phyloP scores from a whole-genome alignment of 53 echinoderm and acorn worm species.

The Mesocentrotus franciscanus region DNA sequence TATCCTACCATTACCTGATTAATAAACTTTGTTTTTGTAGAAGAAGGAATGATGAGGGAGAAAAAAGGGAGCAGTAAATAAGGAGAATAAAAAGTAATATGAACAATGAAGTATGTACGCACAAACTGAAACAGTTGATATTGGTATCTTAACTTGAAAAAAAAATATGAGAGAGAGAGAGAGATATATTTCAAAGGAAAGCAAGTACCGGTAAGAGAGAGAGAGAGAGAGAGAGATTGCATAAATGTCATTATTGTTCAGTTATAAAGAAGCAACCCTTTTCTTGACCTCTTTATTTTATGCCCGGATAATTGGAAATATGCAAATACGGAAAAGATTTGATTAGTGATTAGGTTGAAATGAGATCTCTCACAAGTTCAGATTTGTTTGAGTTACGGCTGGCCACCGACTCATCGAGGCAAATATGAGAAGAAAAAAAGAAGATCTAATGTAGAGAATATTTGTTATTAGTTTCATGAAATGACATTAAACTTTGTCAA shows the following conservation, averaged over 20 bases:
- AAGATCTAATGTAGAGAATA: too few relatives aligned
- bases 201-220: too few relatives aligned
- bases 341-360: not conserved
- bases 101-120: too few relatives aligned
- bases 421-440: not conserved
- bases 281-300: not conserved
- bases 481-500: too few relatives aligned
- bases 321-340: not conserved
- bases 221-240: too few relatives aligned
- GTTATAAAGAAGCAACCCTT: not conserved
- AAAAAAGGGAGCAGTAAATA: too few relatives aligned
- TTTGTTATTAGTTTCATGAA: too few relatives aligned
- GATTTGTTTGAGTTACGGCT: not conserved
- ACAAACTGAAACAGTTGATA: too few relatives aligned
- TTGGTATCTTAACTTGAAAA: not conserved
- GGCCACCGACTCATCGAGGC: not conserved
- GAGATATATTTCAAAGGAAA: not conserved
- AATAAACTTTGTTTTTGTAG: too few relatives aligned
- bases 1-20: too few relatives aligned
- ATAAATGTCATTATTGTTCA: not conserved
- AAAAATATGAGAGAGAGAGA: not conserved
- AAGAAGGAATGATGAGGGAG: too few relatives aligned
- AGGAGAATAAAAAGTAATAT: too few relatives aligned
- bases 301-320: not conserved
- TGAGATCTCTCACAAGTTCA: not conserved